Conservation (phyloP, 1,140 invertebrate genomes). For the Plodia interpunctella region DNA sequence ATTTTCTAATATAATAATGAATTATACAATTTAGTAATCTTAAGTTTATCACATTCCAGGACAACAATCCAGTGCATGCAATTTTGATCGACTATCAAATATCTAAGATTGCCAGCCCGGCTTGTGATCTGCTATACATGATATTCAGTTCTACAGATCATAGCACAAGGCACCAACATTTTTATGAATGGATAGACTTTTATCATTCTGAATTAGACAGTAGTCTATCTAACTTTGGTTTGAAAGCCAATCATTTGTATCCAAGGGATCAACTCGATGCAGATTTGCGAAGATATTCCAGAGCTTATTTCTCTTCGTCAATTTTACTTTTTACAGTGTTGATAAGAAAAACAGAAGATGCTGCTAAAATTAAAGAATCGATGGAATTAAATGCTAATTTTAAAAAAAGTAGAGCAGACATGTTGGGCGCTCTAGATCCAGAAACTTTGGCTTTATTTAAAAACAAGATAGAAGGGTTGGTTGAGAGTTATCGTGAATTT, state of each 20-base stretch:
- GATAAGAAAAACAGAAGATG: constrained; percentile 20
- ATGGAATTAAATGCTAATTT: constrained; percentile 7
- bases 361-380: constrained; percentile 14
- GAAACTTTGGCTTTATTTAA: constrained; percentile 14
- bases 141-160: constrained; percentile 32
- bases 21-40: too few relatives aligned
- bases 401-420: background rate
- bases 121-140: constrained; percentile 24
- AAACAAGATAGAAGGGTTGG: constrained; percentile 15
- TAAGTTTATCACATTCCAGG: background rate
- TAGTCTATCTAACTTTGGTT: constrained; percentile 14
- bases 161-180: constrained; percentile 20
- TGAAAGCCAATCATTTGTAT: constrained; percentile 21
- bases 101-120: constrained; percentile 21
- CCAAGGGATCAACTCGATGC: constrained; percentile 25
- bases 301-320: constrained; percentile 11
- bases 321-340: constrained; percentile 8
- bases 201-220: constrained; percentile 24
- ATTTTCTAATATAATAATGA: too few relatives aligned
- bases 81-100: constrained; percentile 11
- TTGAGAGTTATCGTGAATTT: constrained; percentile 18
- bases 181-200: constrained; percentile 28
- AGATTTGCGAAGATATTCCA: constrained; percentile 25
- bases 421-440: background rate
- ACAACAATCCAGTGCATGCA: background rate